phyloP scores from a whole-genome alignment of 2,797 vertebrate genomes.

The Allobates femoralis region DNA sequence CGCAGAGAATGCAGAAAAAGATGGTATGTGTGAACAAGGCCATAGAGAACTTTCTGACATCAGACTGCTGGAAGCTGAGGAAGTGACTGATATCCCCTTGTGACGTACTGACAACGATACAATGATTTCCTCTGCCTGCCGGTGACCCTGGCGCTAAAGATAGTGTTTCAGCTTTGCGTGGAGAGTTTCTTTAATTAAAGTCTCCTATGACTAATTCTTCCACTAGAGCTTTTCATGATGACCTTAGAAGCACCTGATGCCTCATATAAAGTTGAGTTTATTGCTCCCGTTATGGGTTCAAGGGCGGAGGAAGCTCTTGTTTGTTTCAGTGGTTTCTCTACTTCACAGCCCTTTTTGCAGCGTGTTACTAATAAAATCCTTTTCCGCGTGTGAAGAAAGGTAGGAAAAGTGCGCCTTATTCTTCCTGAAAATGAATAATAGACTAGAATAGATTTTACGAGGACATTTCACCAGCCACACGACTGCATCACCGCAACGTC shows the following conservation, averaged over 20 bases:
- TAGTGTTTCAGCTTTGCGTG: neutral
- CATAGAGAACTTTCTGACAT: too few species aligned
- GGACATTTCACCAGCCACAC: neutral
- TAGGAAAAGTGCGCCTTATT: neutral
- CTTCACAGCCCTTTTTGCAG: neutral
- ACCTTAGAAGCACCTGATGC: conserved; percentile 19
- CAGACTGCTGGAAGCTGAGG: too few species aligned
- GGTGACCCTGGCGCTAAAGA: too few species aligned
- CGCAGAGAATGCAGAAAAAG: too few species aligned
- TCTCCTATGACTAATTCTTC: neutral
- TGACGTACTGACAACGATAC: neutral
- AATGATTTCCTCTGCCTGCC: too few species aligned
- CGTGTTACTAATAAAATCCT: neutral
- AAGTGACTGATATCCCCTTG: too few species aligned
- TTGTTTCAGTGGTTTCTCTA: neutral
- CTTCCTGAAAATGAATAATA: neutral
- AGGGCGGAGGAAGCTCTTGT: neutral
- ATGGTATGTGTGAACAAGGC: too few species aligned
- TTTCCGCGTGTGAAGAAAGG: neutral
- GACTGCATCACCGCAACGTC: neutral
- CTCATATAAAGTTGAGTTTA: neutral
- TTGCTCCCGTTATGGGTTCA: neutral
- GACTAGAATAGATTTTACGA: neutral
- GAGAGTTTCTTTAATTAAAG: neutral
- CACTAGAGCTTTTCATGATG: neutral